A percentile compares a stretch with the other conserved stretches of the same genome.
Evolutionary conservation across 2,113 vertebrate species (phyloP).

Genomic region (Lampris megalopsis): DNA sequence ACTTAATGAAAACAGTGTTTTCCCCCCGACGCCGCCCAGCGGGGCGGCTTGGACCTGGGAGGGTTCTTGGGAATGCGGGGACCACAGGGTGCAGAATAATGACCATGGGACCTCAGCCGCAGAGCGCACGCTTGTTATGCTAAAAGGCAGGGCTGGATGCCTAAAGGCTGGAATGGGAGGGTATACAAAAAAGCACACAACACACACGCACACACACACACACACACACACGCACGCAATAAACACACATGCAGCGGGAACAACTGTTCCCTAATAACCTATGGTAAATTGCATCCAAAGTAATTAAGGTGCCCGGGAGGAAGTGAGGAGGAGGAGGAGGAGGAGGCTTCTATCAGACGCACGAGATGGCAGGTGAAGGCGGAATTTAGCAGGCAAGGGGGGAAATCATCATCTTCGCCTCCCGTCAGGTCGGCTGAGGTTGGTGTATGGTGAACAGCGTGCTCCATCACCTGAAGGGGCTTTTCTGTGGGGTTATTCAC

Average conservation of each 20-base stretch:
- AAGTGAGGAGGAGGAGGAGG: no score
- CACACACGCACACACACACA: slow-evolving; percentile 38
- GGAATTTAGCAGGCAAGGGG: no score
- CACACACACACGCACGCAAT: slow-evolving; percentile 57
- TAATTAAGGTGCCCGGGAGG: slow-evolving; percentile 67
- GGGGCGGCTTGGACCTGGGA: slow-evolving; percentile 60
- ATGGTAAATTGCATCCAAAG: slow-evolving; percentile 62
- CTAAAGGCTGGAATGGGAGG: slow-evolving; percentile 64
- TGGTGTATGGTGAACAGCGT: no score
- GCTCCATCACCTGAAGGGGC: no score
- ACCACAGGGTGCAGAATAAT: slow-evolving; percentile 78
- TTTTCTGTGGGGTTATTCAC: no score
- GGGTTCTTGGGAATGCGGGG: slow-evolving; percentile 68
- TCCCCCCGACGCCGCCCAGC: slow-evolving; percentile 54
- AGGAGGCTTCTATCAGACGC: slow-evolving; percentile 27
- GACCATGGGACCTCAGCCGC: slow-evolving; percentile 65
- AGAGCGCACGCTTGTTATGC: slow-evolving; percentile 71
- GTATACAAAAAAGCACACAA: not conserved
- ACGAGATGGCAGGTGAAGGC: not conserved
- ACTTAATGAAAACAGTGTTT: slow-evolving; percentile 80
- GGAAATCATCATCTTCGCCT: not conserved
- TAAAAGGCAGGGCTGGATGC: slow-evolving; percentile 69
- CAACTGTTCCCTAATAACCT: slow-evolving; percentile 71
- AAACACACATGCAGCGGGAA: slow-evolving; percentile 60
- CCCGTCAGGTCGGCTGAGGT: not conserved